Percentiles rank a stretch among this genome's conserved stretches.
phyloP scores from a whole-genome alignment of 2,113 vertebrate species.

The Sula dactylatra region DNA sequence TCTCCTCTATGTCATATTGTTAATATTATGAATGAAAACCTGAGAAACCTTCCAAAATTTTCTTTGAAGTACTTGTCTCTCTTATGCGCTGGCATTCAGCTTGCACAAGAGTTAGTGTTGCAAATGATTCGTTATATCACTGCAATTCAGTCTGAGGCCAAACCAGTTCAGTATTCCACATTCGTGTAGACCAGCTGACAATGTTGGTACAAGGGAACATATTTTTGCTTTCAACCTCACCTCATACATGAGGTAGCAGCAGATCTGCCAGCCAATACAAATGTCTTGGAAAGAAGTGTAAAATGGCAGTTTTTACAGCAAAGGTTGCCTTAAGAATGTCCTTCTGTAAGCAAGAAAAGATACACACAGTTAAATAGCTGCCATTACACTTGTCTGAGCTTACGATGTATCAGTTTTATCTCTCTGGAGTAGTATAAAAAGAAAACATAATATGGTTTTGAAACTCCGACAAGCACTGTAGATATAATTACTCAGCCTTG shows the following conservation, averaged over 20 bases:
- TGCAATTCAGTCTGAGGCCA: not conserved
- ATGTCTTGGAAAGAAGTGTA: not conserved
- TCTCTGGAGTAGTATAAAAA: not conserved
- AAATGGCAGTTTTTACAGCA: not conserved
- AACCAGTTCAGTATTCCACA: not conserved
- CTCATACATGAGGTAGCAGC: not conserved
- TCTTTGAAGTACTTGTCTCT: not conserved
- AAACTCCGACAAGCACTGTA: not conserved
- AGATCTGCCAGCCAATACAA: not conserved
- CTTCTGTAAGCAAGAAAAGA: not conserved
- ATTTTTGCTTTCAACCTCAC: not conserved
- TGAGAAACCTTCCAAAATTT: not conserved
- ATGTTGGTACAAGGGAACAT: not conserved
- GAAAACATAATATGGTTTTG: not conserved
- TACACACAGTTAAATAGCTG: not conserved
- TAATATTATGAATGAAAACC: not conserved
- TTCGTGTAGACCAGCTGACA: not conserved
- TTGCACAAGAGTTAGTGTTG: not conserved
- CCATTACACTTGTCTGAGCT: not conserved
- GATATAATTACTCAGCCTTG: not conserved
- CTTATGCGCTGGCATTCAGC: not conserved
- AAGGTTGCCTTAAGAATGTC: not conserved
- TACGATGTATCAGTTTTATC: not conserved
- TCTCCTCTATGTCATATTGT: not conserved
- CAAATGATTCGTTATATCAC: not conserved